These are phyloP conservation scores for Drosophila leontia DNA, from an alignment of 1,140 invertebrate genomes.

Conservation along the genomic window DNA sequence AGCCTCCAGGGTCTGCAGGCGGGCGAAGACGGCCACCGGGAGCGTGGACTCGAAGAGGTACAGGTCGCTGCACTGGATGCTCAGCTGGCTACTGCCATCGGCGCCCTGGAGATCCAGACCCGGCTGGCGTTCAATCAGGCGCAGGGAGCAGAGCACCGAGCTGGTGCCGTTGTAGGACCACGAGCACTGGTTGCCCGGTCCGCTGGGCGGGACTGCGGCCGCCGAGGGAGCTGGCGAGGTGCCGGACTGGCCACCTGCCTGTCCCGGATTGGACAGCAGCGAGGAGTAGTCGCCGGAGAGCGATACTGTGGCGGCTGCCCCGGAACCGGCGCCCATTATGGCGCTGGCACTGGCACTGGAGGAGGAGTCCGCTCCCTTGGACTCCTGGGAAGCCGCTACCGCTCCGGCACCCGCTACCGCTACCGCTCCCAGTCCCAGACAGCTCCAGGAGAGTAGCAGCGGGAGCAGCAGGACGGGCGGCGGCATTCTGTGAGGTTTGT, in stretches of 20 bases:
- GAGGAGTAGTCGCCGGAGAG: conserved; percentile 66
- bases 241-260: conserved; percentile 4
- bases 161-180: conserved; percentile 88
- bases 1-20: conserved; percentile 90
- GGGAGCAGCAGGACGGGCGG: conserved; percentile 32
- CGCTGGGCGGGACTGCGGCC: conserved; percentile 32
- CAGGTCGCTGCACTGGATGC: conserved; percentile 91
- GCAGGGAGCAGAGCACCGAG: conserved; percentile 88
- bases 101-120: conserved; percentile 88
- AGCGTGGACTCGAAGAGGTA: conserved; percentile 92
- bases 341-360: conserved; percentile 53
- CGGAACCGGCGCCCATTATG: conserved; percentile 62
- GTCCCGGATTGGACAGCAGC: conserved; percentile 33
- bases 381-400: conserved; percentile 31
- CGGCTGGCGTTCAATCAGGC: conserved; percentile 89
- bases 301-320: conserved; percentile 56
- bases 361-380: conserved; percentile 39
- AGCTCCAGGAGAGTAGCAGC: conserved; percentile 30
- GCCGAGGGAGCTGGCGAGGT: conserved; percentile 12
- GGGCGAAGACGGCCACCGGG: conserved; percentile 89
- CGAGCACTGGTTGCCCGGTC: conserved; percentile 85
- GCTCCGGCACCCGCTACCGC: conserved; percentile 7
- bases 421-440: neutral
- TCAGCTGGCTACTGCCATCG: conserved; percentile 89
- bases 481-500: conserved; percentile 21